Evolutionary conservation across 2,888 invertebrate genomes (phyloP).

Genomic region (Hyalella azteca): DNA sequence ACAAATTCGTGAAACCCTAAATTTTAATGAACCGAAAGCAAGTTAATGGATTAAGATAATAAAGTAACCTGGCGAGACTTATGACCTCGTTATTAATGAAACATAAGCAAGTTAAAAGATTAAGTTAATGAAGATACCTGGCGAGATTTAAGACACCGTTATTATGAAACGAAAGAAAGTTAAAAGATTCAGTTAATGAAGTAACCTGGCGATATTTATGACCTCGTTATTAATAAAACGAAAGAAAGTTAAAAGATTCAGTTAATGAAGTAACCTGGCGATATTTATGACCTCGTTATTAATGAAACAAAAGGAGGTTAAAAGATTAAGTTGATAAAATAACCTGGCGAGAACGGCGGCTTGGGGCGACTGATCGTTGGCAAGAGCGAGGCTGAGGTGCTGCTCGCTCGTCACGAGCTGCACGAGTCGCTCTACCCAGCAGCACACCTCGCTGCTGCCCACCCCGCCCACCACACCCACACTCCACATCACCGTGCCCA

Average conservation of each 20-base stretch:
- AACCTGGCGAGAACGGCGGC: slow-evolving; percentile 62
- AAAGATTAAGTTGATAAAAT: slow-evolving; percentile 66
- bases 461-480: slow-evolving; percentile 30
- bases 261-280: slow-evolving; percentile 67
- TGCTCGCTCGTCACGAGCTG: not conserved
- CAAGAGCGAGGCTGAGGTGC: not conserved
- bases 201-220: too few species aligned
- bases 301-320: not conserved
- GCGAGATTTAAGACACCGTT: too few species aligned
- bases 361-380: slow-evolving; percentile 30
- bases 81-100: too few species aligned
- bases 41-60: slow-evolving; percentile 66
- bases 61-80: slow-evolving; percentile 64
- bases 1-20: too few species aligned
- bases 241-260: slow-evolving; percentile 61
- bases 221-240: too few species aligned
- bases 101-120: too few species aligned
- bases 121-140: too few species aligned
- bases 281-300: too few species aligned
- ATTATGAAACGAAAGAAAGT: too few species aligned
- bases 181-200: too few species aligned
- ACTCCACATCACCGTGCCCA: slow-evolving; percentile 30
- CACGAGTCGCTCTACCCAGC: slow-evolving; percentile 17
- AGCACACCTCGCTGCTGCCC: slow-evolving; percentile 8
- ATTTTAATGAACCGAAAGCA: too few species aligned